A percentile compares a stretch with the other conserved stretches of the same genome.
These are phyloP conservation scores for Brenthis hecate DNA, from an alignment of 2,888 invertebrate species.

Conservation along the genomic window DNA sequence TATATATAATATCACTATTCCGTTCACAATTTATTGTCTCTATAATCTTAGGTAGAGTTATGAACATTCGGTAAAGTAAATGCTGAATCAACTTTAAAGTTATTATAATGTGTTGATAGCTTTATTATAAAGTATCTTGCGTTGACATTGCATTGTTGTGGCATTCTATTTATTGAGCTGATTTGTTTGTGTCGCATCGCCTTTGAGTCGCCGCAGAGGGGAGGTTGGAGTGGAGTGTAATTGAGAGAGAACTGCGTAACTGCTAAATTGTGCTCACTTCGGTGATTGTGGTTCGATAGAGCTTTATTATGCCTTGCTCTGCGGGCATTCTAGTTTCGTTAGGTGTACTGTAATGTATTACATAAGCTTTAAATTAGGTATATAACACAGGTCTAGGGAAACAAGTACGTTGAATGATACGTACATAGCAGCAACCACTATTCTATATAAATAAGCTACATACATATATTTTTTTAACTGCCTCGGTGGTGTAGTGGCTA, in stretches of 20 bases:
- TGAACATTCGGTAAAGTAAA: not conserved
- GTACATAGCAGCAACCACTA: too few species aligned
- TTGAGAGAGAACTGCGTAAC: constrained; percentile 57
- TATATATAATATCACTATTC: too few species aligned
- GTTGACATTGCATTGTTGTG: constrained; percentile 64
- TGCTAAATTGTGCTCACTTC: constrained; percentile 57
- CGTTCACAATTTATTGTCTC: too few species aligned
- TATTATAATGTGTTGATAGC: constrained; percentile 31
- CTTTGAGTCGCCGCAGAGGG: constrained; percentile 48
- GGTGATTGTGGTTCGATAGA: constrained; percentile 38
- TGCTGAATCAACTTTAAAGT: not conserved
- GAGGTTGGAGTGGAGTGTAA: constrained; percentile 55
- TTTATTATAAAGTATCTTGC: constrained; percentile 76
- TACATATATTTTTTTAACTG: too few species aligned
- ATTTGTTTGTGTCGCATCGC: constrained; percentile 71
- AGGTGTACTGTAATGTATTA: not conserved
- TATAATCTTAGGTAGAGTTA: not conserved
- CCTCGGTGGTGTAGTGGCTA: too few species aligned
- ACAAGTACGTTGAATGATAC: too few species aligned
- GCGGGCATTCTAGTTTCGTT: constrained; percentile 10
- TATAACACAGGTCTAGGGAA: too few species aligned
- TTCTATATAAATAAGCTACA: too few species aligned
- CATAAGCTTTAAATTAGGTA: not conserved
- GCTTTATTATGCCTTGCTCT: constrained; percentile 36
- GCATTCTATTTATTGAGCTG: constrained; percentile 70